These are phyloP conservation scores for Pogonus chalceus DNA, from an alignment of 1,140 invertebrate genomes.

Conservation along the genomic window DNA sequence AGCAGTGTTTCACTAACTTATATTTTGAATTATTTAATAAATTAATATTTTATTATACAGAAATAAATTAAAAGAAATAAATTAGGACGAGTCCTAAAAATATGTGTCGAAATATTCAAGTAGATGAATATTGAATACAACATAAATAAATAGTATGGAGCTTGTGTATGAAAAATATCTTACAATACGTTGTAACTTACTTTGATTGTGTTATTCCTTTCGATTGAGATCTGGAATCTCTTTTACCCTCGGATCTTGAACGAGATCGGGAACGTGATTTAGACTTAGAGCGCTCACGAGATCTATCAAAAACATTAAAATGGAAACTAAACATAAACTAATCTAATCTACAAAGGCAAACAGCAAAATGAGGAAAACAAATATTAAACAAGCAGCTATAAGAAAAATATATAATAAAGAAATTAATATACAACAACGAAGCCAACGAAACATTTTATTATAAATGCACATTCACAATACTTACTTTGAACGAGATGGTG, in stretches of 20 bases:
- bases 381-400: background rate
- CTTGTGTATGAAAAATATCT: background rate
- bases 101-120: too few species aligned
- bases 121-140: background rate
- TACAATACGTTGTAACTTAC: background rate
- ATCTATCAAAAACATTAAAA: conserved; percentile 16
- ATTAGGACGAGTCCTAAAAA: too few species aligned
- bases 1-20: too few species aligned
- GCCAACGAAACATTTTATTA: background rate
- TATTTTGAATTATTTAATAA: too few species aligned
- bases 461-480: background rate
- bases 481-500: conserved; percentile 40
- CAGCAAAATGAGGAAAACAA: background rate
- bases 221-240: conserved; percentile 21
- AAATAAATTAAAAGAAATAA: too few species aligned
- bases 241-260: conserved; percentile 17
- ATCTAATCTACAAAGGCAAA: background rate
- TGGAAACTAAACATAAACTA: conserved; percentile 2
- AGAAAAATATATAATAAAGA: background rate
- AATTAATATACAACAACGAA: conserved; percentile 4
- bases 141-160: background rate
- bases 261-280: conserved; percentile 26
- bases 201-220: conserved; percentile 18
- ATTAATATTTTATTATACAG: too few species aligned
- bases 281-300: conserved; percentile 30